Evolutionary conservation across 1,140 invertebrate genomes (phyloP).

Genomic region (Bombus sibiricus): DNA sequence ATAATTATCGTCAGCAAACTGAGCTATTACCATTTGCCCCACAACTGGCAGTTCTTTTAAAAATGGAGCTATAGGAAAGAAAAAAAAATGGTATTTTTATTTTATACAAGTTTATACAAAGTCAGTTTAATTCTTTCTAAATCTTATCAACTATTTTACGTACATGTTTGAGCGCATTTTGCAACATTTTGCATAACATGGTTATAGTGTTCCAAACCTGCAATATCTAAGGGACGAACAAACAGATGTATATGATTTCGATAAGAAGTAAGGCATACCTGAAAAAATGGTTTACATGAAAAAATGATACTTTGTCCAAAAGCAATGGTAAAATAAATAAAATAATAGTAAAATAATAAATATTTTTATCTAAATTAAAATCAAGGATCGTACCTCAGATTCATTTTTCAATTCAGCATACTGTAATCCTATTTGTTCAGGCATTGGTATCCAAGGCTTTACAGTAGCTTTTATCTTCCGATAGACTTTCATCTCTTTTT

Average conservation of each 20-base stretch:
- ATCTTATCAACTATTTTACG: conserved; percentile 17
- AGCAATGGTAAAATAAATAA: too few relatives aligned
- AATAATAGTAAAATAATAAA: neutral
- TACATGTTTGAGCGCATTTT: conserved; percentile 67
- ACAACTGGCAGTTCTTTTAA: conserved; percentile 62
- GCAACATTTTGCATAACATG: conserved; percentile 71
- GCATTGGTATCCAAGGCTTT: conserved; percentile 63
- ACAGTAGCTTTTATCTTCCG: conserved; percentile 45
- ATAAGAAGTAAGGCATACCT: conserved; percentile 67
- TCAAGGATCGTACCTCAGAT: conserved; percentile 55
- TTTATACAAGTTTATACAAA: neutral
- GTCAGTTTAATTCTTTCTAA: too few relatives aligned
- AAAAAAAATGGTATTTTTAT: neutral
- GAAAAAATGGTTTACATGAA: conserved; percentile 31
- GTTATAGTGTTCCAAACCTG: conserved; percentile 63
- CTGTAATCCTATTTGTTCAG: conserved; percentile 66
- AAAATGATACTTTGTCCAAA: neutral
- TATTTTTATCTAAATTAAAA: neutral
- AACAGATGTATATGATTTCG: conserved; percentile 63
- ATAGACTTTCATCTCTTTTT: neutral
- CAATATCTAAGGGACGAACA: conserved; percentile 61
- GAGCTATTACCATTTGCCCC: conserved; percentile 74
- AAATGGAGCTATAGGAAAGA: conserved; percentile 50
- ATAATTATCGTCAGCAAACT: conserved; percentile 74
- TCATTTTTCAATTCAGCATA: conserved; percentile 63